Evolutionary conservation across 1,140 invertebrate genomes (phyloP), one percentile per base, ranked within the genome.

Genomic region (Mizuhopecten yessoensis): DNA sequence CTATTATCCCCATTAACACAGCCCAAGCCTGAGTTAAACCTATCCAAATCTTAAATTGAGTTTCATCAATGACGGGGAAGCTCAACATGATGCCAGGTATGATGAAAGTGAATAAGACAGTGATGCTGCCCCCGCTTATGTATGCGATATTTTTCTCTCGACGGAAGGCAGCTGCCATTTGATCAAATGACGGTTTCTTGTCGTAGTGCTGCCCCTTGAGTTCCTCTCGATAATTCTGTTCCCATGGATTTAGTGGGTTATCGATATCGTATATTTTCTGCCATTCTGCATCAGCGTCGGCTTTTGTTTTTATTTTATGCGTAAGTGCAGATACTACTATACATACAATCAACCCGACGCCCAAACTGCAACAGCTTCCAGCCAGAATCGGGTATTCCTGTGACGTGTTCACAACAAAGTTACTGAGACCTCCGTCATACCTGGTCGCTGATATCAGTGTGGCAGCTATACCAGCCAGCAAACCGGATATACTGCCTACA

Each of bases 221-320:
- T 57, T 96, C 94, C 87, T 96, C 92, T 34, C 94, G 88, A 91
- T 96, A 96, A n/a, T 94, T 88, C 36, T 96, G 92, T 34, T 92
- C 88, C 95, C 96, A 97, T 39, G 96, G 96, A 86, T 92, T 93
- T n/a, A 97, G 93, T 3, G 96, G 96, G 88, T 96, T 96, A 89
- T 97, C 96, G 45, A 97, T 97, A 86, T 96, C 93, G 23, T 96
- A 92, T 0, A 96, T 95, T 92, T 94, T 95, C 89, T 96, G 94
- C 96, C 96, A 96, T 90, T 95, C 94, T 34, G 86, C 86, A 49
- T 92, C 34, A 23, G 91, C 92, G 75, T 93, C 93, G 10, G 34
- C 39, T 39, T 89, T 36, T 3, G n/a, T 23, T 42, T 90, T 88
- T 34, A 86, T 89, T 34, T 89, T 86, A n/a, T 88, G 33, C 29